Conservation (phyloP, 2,797 vertebrate genomes). For the Aphelocoma californica region DNA sequence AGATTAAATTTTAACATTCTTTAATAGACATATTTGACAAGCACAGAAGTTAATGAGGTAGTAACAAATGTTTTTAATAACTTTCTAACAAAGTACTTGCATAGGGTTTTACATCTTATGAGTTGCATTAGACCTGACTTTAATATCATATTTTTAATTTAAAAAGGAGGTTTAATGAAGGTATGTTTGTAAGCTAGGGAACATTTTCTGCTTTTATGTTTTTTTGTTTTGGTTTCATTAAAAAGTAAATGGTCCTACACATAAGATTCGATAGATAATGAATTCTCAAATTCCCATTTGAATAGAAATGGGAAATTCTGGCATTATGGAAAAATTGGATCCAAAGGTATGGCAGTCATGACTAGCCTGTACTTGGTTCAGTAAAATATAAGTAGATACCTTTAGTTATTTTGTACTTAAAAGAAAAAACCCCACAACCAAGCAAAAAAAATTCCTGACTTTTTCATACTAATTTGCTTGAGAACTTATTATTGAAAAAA, state of each 20-base stretch:
- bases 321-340: neutral
- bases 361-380: neutral
- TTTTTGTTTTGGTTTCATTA: neutral
- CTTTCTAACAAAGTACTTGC: neutral
- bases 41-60: neutral
- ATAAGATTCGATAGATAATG: neutral
- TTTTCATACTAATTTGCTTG: neutral
- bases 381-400: neutral
- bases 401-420: neutral
- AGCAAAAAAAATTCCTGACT: rapidly evolving
- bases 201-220: neutral
- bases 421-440: neutral
- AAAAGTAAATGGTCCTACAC: neutral
- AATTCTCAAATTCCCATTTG: neutral
- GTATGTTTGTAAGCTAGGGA: neutral
- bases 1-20: neutral
- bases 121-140: neutral
- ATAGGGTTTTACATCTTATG: neutral
- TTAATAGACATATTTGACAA: neutral
- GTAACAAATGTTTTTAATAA: conserved; percentile 1
- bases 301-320: neutral
- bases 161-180: neutral
- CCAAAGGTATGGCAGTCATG: neutral
- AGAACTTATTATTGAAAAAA: neutral
- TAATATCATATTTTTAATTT: conserved; percentile 1